Percentiles rank a stretch among this genome's conserved stretches.
These are phyloP conservation scores for Rhopalosiphum nymphaeae DNA, from an alignment of 2,888 invertebrate genomes.

Conservation along the genomic window DNA sequence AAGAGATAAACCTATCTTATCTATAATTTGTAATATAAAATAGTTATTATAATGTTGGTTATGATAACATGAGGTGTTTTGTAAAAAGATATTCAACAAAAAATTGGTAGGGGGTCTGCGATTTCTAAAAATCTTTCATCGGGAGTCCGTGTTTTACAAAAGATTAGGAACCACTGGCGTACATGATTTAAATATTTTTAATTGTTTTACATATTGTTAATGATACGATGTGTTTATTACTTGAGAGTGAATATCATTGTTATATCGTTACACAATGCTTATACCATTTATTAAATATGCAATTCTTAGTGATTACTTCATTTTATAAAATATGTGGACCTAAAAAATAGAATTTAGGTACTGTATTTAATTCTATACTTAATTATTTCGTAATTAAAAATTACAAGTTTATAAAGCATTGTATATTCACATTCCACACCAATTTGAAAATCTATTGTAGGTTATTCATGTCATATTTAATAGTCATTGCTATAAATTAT, in stretches of 20 bases:
- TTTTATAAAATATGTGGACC: not conserved
- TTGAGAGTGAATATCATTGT: not conserved
- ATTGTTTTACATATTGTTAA: not conserved
- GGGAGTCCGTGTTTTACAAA: no score
- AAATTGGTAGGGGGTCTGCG: no score
- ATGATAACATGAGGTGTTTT: no score
- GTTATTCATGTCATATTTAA: no score
- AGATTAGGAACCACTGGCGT: no score
- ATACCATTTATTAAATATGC: not conserved
- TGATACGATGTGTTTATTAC: not conserved
- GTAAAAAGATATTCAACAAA: no score
- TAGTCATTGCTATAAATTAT: no score
- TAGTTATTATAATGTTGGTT: no score
- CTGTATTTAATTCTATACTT: not conserved
- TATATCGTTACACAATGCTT: not conserved
- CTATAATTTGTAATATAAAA: no score
- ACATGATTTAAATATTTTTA: not conserved
- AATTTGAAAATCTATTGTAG: not conserved
- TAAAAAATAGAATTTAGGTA: not conserved
- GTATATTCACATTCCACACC: not conserved
- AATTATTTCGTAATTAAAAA: not conserved
- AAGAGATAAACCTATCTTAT: no score
- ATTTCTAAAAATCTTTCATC: no score
- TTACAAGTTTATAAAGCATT: not conserved
- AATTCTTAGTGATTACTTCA: not conserved